Evolutionary conservation across 2,888 invertebrate genomes (phyloP).

Genomic region (Stenodema calcarata): DNA sequence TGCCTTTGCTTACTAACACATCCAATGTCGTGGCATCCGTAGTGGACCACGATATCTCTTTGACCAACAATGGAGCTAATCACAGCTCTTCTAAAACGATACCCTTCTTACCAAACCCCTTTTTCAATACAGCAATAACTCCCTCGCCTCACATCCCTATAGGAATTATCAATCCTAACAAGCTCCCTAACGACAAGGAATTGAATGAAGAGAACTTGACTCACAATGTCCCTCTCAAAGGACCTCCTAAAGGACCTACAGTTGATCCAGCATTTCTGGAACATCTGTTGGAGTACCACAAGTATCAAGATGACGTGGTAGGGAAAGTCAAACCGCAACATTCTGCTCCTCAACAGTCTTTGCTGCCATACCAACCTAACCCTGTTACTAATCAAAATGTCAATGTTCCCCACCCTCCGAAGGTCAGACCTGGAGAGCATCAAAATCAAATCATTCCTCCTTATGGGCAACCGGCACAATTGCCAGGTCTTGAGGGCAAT

Average conservation of each 20-base stretch:
- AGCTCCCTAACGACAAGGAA: neutral
- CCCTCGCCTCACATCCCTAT: slow-evolving; percentile 41
- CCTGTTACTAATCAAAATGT: neutral
- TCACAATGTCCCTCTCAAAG: neutral
- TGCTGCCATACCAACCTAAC: neutral
- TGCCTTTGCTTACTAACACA: neutral
- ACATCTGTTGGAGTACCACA: slow-evolving; percentile 46
- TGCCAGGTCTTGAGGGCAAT: neutral
- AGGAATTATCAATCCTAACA: slow-evolving; percentile 49
- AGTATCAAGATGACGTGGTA: slow-evolving; percentile 12
- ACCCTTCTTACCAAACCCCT: neutral
- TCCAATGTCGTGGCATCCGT: neutral
- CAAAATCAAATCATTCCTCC: slow-evolving; percentile 32
- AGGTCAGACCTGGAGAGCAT: neutral
- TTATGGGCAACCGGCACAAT: slow-evolving; percentile 13
- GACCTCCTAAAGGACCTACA: slow-evolving; percentile 3
- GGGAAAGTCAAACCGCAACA: neutral
- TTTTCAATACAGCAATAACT: neutral
- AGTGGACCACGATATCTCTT: neutral
- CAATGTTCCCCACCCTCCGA: slow-evolving; percentile 10
- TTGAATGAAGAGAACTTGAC: neutral
- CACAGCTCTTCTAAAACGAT: neutral
- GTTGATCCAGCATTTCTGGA: slow-evolving; percentile 43
- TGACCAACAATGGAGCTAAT: neutral
- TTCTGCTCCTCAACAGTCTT: neutral